Evolutionary conservation across 2,797 vertebrate genomes (phyloP).

Genomic region (Enteromius mattozi): DNA sequence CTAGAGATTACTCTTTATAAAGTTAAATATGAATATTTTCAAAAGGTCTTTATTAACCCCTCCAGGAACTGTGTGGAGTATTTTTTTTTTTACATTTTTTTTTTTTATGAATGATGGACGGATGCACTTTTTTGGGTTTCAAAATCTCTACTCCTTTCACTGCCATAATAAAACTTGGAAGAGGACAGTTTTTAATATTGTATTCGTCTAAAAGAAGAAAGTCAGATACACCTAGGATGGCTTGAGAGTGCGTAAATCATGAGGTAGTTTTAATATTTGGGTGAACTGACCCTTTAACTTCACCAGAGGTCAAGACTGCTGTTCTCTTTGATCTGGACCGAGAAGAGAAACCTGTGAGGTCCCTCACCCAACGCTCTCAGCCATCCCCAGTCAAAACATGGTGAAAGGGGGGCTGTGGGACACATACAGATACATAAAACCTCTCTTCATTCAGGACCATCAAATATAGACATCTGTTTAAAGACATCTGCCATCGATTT

Average conservation of each 20-base stretch:
- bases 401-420: conserved; percentile 47
- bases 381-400: conserved; percentile 53
- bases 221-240: background rate
- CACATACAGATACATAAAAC: conserved; percentile 11
- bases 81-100: too few species aligned
- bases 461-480: conserved; percentile 4
- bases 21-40: background rate
- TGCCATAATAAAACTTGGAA: background rate
- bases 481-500: conserved; percentile 23
- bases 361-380: conserved; percentile 60
- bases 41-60: too few species aligned
- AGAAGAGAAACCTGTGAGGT: conserved; percentile 68
- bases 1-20: background rate
- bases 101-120: background rate
- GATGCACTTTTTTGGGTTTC: background rate
- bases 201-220: background rate
- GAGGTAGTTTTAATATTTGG: background rate
- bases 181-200: background rate
- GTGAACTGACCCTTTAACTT: conserved; percentile 27
- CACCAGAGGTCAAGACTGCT: conserved; percentile 52
- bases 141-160: background rate
- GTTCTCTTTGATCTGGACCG: conserved; percentile 67
- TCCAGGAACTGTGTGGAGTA: background rate
- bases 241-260: background rate
- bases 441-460: background rate